Evolutionary conservation across 2,113 vertebrate species (phyloP).

Genomic region (Nothobranchius furzeri): DNA sequence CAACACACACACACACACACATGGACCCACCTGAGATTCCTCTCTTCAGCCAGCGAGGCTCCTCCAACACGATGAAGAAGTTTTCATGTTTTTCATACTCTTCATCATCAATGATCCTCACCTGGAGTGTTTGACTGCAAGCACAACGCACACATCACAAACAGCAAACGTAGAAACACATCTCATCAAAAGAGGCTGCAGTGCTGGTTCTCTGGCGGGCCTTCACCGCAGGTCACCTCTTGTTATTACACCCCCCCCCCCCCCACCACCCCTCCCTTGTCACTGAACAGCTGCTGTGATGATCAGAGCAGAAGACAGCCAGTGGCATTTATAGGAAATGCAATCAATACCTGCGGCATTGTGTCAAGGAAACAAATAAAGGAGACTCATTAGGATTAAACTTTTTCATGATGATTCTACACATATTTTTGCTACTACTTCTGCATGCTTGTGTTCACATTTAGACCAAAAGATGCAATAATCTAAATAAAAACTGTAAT

Average conservation of each 20-base stretch:
- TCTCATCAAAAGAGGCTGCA: conserved; percentile 11
- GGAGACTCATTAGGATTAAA: background rate
- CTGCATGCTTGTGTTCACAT: no score
- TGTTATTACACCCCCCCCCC: conserved; percentile 6
- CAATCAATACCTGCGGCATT: conserved; percentile 33
- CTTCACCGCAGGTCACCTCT: background rate
- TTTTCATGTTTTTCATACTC: conserved; percentile 94
- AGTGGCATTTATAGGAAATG: background rate
- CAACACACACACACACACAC: background rate
- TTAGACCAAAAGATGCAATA: no score
- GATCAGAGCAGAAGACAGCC: conserved; percentile 37
- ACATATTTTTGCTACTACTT: no score
- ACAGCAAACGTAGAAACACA: conserved; percentile 12
- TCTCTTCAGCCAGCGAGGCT: conserved; percentile 90
- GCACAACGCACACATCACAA: conserved; percentile 19
- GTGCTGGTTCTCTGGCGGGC: background rate
- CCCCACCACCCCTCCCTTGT: conserved; percentile 14
- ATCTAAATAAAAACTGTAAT: no score
- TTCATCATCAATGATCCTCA: conserved; percentile 91
- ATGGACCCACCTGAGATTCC: conserved; percentile 87
- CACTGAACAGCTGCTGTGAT: conserved; percentile 34
- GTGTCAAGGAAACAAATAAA: background rate
- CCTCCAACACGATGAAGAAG: conserved; percentile 90
- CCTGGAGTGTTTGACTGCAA: conserved; percentile 83
- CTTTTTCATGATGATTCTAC: no score